Base-by-base conservation (phyloP, 2,888 invertebrate species). In the Celastrina argiolus region DNA sequence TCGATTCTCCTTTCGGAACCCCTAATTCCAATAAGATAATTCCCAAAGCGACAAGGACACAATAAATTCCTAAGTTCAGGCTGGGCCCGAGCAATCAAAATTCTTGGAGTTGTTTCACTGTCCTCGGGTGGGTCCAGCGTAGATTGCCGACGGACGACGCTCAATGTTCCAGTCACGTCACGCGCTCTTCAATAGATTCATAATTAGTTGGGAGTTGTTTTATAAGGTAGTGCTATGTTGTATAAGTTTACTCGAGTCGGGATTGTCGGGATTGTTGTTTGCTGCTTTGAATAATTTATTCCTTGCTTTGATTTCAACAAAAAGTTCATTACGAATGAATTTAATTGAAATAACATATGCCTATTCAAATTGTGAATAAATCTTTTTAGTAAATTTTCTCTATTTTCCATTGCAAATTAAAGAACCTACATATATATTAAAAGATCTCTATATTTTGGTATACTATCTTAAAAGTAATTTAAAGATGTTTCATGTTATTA, bases 1-100 rank as follows among this genome's bases (percentile, higher is more conserved):
- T 61, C 36, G 36, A 36, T 39, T 61, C 36, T 12, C 12, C 61
- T 10, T 39, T 61, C 34, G 22, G 10, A 61, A 12, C 14, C 36
- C 39, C 61, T 61, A 61, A 61, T 61, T 59, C 42, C 65, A 66
- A 66, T 59, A 66, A 59, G 26, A 59, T 39, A 41, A 65, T 56
- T 65, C 56, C 26, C 58, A 42, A 31, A 66, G 42, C 34, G 42
- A 16, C 45, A 28, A 34, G 66, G 70, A 73, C 66, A 64, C 71
- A 68, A 69, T 69, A 69, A 72, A 76, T 77, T 75, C 75, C 73
- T 73, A 67, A 71, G 71, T 67, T 71, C 69, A 61, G 71, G 67
- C 73, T 70, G 71, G 72, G 73, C 68, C 70, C 67, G 75, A 78
- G 77, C 80, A 82, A 83, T 84, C 76, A 79, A 82, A 83, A 83